A percentile compares a stretch with the other conserved stretches of the same genome.
Conservation (phyloP, 2,888 invertebrate genomes). For the Conomelus anceps region DNA sequence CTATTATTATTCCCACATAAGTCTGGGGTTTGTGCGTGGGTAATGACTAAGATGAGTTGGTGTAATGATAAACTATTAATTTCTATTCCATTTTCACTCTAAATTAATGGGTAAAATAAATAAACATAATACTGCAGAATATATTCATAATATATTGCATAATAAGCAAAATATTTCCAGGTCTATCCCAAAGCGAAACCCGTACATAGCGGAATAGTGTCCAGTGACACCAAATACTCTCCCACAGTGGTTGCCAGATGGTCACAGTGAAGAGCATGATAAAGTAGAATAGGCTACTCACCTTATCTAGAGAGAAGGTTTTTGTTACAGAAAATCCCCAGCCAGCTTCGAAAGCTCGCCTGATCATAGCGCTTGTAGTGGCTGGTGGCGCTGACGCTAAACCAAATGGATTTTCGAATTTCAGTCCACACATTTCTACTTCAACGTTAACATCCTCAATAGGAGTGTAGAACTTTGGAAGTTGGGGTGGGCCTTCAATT, state of each 20-base stretch:
- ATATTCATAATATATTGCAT: no score
- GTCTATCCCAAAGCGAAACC: no score
- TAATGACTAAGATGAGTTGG: no score
- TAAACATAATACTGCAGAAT: no score
- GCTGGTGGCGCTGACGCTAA: slow-evolving; percentile 96
- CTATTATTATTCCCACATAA: no score
- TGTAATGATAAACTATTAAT: no score
- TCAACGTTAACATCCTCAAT: slow-evolving; percentile 92
- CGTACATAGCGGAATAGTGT: no score
- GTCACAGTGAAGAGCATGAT: background rate
- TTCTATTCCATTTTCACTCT: no score
- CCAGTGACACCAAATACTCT: background rate
- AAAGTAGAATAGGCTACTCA: no score
- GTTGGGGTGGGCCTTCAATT: slow-evolving; percentile 57
- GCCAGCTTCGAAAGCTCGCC: slow-evolving; percentile 89
- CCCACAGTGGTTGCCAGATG: background rate
- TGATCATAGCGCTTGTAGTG: slow-evolving; percentile 89
- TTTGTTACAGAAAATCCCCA: slow-evolving; percentile 99
- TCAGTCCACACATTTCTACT: slow-evolving; percentile 85
- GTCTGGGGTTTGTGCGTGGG: no score
- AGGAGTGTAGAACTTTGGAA: slow-evolving; percentile 88
- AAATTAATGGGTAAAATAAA: no score
- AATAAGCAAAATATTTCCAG: no score
- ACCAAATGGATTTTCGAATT: slow-evolving; percentile 95
- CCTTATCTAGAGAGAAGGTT: slow-evolving; percentile 91